Evolutionary conservation across 23 tunicate species (phyloP), one percentile per base, ranked within the genome.

Genomic region (Trididemnum clinides): DNA sequence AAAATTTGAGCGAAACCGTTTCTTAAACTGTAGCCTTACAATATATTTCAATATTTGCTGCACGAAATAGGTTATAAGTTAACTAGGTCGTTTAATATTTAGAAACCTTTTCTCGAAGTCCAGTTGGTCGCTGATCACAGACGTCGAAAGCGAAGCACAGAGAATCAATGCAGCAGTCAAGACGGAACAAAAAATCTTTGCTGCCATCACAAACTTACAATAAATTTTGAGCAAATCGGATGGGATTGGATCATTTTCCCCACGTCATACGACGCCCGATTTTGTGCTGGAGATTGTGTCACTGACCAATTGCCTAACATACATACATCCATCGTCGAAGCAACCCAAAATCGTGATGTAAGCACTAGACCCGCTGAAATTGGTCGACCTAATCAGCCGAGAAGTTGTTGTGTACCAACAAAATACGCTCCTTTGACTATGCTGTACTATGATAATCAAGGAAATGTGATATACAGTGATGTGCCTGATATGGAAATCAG

Each of bases 201-300:
- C 78, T 92, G 97, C 71, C 31, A 54, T 20, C 74, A 82, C 83
- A 81, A 92, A 64, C 57, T 92, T 18, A 76, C 37, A 35, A 77
- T 92, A 0, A 64, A 82, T 64, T 92, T 92, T 51, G 39, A 77
- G 27, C 69, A 71, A 4, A 77, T 87, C 57, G 97, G 97, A 18
- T 92, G 97, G 97, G 82, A 82, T 51, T 92, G 91, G 91, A 87
- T 92, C 36, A 92, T 92, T 7, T 73, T 34, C 35, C 97, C 97
- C 0, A 30, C 25, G 1, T 32, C 73, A 25, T 92, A 81, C 84
- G 72, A 83, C 69, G 90, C 97, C 1, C 51, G 66, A 50, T 64
- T 81, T 50, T 92, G 97, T 28, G 71, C 82, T 32, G 97, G 97
- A n/a, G 97, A 92, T 22, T 92, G 97, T 82, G 26, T 51, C 12